Evolutionary conservation across 2,888 invertebrate species (phyloP).

Genomic region (Hirudinaria manillensis): DNA sequence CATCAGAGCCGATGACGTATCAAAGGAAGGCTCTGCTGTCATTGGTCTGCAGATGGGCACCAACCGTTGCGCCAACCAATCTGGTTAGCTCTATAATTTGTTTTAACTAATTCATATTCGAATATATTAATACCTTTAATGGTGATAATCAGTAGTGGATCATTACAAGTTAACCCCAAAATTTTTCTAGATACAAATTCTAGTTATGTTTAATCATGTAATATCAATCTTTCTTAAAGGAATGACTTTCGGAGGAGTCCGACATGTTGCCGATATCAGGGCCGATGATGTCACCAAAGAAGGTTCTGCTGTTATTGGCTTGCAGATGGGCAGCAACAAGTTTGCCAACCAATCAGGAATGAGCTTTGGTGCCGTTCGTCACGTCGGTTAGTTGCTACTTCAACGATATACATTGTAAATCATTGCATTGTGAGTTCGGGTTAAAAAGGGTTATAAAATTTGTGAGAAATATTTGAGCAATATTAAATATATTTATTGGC

Average conservation of each 20-base stretch:
- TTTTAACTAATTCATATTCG: not conserved
- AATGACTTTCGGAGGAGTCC: conserved; percentile 28
- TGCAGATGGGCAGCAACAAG: conserved; percentile 32
- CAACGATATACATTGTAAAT: not conserved
- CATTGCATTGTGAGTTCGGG: too few species aligned
- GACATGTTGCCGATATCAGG: conserved; percentile 28
- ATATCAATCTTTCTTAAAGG: conserved; percentile 8
- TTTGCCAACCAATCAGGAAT: conserved; percentile 31
- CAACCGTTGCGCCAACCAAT: conserved; percentile 27
- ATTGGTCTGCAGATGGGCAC: conserved; percentile 30
- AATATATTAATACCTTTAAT: not conserved
- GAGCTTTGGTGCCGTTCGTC: conserved; percentile 29
- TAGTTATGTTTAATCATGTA: not conserved
- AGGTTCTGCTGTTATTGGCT: conserved; percentile 30
- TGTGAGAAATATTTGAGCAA: too few species aligned
- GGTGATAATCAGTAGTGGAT: not conserved
- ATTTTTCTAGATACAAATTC: too few species aligned
- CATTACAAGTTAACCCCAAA: not conserved
- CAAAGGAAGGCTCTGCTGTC: conserved; percentile 41
- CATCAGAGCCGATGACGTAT: conserved; percentile 47
- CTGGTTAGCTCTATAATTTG: conserved; percentile 9
- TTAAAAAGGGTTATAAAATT: too few species aligned
- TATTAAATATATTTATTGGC: too few species aligned
- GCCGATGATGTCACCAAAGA: conserved; percentile 29
- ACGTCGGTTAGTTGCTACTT: conserved; percentile 26